A percentile compares a stretch with the other conserved stretches of the same genome.
phyloP scores from a whole-genome alignment of 2,888 invertebrate species.

The Synanthedon tipuliformis region DNA sequence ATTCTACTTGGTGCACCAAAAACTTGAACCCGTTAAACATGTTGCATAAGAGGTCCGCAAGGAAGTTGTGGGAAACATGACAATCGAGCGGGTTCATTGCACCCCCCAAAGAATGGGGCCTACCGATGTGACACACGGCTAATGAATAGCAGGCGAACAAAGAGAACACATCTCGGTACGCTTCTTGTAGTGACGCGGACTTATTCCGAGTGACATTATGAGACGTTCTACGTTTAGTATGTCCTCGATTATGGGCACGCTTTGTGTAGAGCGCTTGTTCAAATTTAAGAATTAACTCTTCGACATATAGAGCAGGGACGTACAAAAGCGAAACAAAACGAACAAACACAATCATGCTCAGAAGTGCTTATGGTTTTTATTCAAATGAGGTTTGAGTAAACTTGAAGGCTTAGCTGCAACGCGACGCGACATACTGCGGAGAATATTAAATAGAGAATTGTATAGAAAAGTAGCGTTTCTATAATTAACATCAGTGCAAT shows the following conservation, averaged over 20 bases:
- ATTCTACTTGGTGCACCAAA: slow-evolving; percentile 31
- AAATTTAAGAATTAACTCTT: neutral
- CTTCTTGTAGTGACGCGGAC: slow-evolving; percentile 14
- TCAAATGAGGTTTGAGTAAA: neutral
- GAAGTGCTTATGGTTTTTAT: too few species aligned
- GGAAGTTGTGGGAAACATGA: slow-evolving; percentile 42
- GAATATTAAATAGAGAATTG: too few species aligned
- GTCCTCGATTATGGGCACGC: slow-evolving; percentile 1
- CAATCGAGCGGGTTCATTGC: slow-evolving; percentile 51
- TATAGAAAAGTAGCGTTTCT: too few species aligned
- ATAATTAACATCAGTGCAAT: too few species aligned
- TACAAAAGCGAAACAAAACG: neutral
- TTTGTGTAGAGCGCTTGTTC: slow-evolving; percentile 1
- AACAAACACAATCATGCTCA: neutral
- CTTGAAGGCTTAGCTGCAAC: neutral
- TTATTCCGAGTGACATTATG: slow-evolving; percentile 34
- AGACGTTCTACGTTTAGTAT: slow-evolving; percentile 6
- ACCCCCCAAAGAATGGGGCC: slow-evolving; percentile 51
- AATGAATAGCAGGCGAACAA: slow-evolving; percentile 64
- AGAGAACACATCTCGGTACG: slow-evolving; percentile 31
- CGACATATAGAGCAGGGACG: neutral
- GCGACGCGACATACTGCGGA: too few species aligned
- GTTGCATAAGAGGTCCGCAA: slow-evolving; percentile 25
- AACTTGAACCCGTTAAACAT: slow-evolving; percentile 47
- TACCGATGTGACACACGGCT: slow-evolving; percentile 53